A percentile compares a stretch with the other conserved stretches of the same genome.
These are phyloP conservation scores for Necrosyrtes monachus DNA, from an alignment of 2,797 vertebrate genomes.

Conservation along the genomic window DNA sequence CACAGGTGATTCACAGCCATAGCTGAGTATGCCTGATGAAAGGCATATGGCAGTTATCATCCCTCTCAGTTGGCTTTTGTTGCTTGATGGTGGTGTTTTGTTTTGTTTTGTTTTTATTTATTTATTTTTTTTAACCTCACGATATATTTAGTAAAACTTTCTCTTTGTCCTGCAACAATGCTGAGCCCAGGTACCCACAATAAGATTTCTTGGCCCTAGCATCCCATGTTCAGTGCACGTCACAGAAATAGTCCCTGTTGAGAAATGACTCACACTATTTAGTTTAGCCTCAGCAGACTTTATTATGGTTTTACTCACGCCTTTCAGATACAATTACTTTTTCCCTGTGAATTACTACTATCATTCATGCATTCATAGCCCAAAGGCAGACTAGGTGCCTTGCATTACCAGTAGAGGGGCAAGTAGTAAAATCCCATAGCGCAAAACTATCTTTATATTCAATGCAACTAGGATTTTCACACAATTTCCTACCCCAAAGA, in stretches of 20 bases:
- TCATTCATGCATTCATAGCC: neutral
- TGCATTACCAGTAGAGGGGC: neutral
- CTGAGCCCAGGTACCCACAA: neutral
- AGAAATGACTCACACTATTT: neutral
- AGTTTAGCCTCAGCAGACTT: neutral
- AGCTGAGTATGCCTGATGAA: neutral
- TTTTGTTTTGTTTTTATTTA: neutral
- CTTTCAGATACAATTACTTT: neutral
- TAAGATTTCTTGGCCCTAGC: neutral
- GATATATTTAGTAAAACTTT: neutral
- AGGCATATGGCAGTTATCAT: neutral
- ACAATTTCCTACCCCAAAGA: neutral
- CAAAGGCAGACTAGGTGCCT: neutral
- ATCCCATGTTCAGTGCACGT: fast-evolving
- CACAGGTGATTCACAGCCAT: neutral
- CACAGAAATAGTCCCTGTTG: neutral
- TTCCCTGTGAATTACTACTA: neutral
- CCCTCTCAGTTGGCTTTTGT: neutral
- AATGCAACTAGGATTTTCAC: neutral
- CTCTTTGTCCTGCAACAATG: neutral
- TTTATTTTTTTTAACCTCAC: neutral
- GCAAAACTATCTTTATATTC: neutral
- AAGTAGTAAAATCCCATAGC: neutral
- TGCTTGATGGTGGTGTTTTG: neutral
- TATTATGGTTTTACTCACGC: neutral